Conservation (phyloP, 2,797 vertebrate species). For the Centroberyx gerrardi region DNA sequence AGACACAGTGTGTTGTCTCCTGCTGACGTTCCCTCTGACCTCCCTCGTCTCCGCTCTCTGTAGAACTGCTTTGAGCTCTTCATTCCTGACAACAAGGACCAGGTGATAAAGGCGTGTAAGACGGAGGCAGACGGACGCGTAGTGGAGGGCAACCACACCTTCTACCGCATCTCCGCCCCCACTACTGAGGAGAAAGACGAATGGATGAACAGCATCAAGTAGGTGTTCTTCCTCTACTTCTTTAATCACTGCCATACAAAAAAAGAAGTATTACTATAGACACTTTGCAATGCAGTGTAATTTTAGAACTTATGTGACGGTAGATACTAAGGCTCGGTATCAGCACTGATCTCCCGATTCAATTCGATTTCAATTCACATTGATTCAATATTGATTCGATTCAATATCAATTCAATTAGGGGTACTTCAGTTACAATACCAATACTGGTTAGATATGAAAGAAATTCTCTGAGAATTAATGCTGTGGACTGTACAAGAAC, state of each 20-base stretch:
- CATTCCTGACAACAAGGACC: conserved; percentile 97
- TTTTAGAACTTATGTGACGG: too few species aligned
- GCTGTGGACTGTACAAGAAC: too few species aligned
- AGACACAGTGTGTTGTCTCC: not conserved
- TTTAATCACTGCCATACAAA: not conserved
- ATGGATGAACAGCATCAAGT: conserved; percentile 99
- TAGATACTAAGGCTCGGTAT: too few species aligned
- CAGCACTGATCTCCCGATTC: too few species aligned
- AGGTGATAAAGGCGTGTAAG: conserved; percentile 98
- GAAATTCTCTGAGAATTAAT: too few species aligned
- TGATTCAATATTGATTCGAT: too few species aligned
- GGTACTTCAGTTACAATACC: too few species aligned
- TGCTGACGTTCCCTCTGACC: conserved; percentile 9
- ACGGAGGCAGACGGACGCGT: conserved; percentile 96
- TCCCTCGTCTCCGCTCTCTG: not conserved
- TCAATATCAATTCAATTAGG: too few species aligned
- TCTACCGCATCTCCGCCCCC: conserved; percentile 96
- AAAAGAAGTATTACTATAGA: too few species aligned
- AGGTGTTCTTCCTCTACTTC: conserved; percentile 39
- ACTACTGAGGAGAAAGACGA: conserved; percentile 95
- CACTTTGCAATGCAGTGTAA: too few species aligned
- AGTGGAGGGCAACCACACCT: conserved; percentile 98
- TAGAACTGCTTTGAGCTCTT: conserved; percentile 99
- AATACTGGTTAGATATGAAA: too few species aligned
- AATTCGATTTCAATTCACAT: too few species aligned